A percentile compares a stretch with the other conserved stretches of the same genome.
phyloP scores from a whole-genome alignment of 2,888 invertebrate species.

The Himalopsyche japonica region DNA sequence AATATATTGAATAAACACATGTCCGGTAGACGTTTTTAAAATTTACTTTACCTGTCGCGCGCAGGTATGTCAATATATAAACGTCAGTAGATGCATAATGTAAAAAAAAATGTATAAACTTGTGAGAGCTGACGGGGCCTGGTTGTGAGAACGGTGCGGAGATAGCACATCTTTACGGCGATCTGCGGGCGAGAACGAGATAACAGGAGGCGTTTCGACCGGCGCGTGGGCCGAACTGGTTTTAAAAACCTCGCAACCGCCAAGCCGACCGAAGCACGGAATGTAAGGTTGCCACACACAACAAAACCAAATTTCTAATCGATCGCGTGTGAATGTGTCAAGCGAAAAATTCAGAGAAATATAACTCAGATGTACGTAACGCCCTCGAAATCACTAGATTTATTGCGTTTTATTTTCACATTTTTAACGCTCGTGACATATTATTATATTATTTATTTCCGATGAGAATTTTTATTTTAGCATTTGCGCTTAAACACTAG shows the following conservation, averaged over 20 bases:
- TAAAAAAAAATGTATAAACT: background rate
- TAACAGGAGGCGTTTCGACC: background rate
- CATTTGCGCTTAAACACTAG: background rate
- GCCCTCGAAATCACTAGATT: background rate
- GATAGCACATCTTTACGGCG: background rate
- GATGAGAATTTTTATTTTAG: background rate
- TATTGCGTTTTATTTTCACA: background rate
- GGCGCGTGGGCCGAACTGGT: conserved; percentile 36
- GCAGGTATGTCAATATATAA: conserved; percentile 9
- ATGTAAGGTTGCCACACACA: conserved; percentile 31
- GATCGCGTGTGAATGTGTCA: conserved; percentile 1
- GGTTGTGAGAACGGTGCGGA: background rate
- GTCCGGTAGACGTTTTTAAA: background rate
- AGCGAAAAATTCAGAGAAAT: background rate
- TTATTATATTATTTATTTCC: no score
- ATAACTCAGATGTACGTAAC: background rate
- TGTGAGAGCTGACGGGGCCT: background rate
- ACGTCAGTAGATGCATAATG: background rate
- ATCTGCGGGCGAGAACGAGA: background rate
- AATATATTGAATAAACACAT: background rate
- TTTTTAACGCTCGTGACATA: background rate
- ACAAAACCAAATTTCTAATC: background rate
- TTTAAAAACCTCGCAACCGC: conserved; percentile 33
- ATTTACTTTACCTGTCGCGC: conserved; percentile 2
- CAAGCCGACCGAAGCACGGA: conserved; percentile 23